These are phyloP conservation scores for Coptotermes formosanus DNA, from an alignment of 1,140 invertebrate species.

Conservation along the genomic window DNA sequence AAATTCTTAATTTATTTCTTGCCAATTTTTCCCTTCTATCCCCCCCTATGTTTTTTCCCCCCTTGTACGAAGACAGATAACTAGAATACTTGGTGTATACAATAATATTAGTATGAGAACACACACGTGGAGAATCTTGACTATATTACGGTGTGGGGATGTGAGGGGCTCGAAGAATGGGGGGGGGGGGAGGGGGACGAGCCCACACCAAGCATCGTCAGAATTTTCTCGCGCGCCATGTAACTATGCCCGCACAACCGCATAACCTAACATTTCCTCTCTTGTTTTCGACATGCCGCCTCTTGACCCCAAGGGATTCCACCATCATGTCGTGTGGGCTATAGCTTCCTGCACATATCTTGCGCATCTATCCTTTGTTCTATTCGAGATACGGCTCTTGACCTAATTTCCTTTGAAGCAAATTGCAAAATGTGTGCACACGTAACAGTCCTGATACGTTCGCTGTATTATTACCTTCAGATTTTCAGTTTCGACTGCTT, in stretches of 20 bases:
- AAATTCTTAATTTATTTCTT: neutral
- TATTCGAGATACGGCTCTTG: no score
- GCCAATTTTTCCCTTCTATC: neutral
- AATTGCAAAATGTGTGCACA: no score
- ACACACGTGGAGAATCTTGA: slow-evolving; percentile 5
- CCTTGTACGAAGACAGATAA: no score
- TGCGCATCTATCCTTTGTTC: neutral
- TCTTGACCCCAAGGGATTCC: neutral
- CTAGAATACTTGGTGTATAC: neutral
- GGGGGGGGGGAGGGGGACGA: neutral
- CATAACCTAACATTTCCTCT: neutral
- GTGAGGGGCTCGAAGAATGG: neutral
- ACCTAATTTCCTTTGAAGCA: no score
- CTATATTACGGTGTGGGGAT: neutral
- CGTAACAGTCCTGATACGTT: no score
- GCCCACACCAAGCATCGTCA: neutral
- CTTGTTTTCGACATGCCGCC: neutral
- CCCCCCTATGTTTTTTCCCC: neutral
- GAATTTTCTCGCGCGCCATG: neutral
- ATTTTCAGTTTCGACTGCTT: no score
- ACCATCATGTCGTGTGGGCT: neutral
- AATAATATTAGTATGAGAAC: neutral
- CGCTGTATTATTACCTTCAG: no score
- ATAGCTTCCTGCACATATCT: neutral
- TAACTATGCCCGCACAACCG: neutral